Percentiles rank a stretch among this genome's conserved stretches.
Conservation (phyloP, 2,113 vertebrate genomes). For the Callocephalon fimbriatum region DNA sequence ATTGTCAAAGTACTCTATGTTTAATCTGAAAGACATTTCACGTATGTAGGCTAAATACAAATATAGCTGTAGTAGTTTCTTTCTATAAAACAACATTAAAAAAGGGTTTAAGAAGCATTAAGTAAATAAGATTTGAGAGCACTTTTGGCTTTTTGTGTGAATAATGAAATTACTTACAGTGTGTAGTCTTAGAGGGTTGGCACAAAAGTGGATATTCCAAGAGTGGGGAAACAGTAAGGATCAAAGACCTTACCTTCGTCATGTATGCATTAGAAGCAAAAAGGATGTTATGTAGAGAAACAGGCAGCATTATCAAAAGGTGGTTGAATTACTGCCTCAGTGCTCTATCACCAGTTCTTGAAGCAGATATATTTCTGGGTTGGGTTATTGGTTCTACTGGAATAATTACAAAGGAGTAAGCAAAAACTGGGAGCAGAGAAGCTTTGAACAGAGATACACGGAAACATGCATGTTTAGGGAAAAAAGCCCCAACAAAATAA, state of each 20-base stretch:
- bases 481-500: neutral
- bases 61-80: constrained; percentile 8
- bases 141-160: neutral
- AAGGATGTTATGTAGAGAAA: neutral
- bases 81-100: neutral
- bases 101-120: constrained; percentile 34
- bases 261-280: neutral
- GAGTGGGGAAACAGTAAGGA: neutral
- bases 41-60: constrained; percentile 1
- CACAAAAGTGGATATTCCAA: neutral
- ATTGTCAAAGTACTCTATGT: neutral
- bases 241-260: neutral
- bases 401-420: neutral
- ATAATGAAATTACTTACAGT: constrained; percentile 7
- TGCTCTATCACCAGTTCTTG: neutral
- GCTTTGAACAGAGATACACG: neutral
- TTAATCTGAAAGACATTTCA: constrained; percentile 22
- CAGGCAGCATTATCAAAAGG: neutral
- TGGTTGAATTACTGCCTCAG: neutral
- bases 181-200: neutral
- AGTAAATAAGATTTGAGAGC: constrained; percentile 36
- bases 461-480: neutral
- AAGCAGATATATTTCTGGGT: neutral
- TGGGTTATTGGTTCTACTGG: neutral
- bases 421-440: neutral